Percentiles rank a stretch among this genome's conserved stretches.
Evolutionary conservation across 2,113 vertebrate genomes (phyloP).

Genomic region (Ctenodactylus gundi): DNA sequence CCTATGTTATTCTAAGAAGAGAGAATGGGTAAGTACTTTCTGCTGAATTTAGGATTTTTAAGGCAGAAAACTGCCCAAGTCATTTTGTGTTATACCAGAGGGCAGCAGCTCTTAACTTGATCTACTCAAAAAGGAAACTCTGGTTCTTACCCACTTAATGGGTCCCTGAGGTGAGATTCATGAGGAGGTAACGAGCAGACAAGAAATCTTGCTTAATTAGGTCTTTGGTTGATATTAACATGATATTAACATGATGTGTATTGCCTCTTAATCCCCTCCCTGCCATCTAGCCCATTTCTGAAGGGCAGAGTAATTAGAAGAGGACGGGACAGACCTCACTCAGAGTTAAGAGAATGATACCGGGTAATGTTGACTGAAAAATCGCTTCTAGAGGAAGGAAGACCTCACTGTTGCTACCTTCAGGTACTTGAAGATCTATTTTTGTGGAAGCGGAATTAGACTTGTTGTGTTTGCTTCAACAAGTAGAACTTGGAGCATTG

Average conservation of each 20-base stretch:
- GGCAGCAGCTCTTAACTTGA: slow-evolving; percentile 47
- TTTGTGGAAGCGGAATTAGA: background rate
- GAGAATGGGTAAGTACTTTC: background rate
- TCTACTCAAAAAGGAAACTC: slow-evolving; percentile 58
- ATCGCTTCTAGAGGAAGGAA: background rate
- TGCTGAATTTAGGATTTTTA: slow-evolving; percentile 20
- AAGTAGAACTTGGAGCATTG: background rate
- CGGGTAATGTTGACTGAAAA: slow-evolving; percentile 44
- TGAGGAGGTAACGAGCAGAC: slow-evolving; percentile 72
- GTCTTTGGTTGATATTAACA: slow-evolving; percentile 74
- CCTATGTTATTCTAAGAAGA: background rate
- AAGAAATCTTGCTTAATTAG: slow-evolving; percentile 76
- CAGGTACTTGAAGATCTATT: slow-evolving; percentile 7
- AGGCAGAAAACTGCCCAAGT: background rate
- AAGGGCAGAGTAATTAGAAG: slow-evolving; percentile 71
- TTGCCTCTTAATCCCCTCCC: slow-evolving; percentile 59
- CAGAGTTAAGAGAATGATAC: background rate
- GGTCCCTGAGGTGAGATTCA: slow-evolving; percentile 67
- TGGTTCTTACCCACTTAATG: slow-evolving; percentile 68
- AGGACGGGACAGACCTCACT: slow-evolving; percentile 52
- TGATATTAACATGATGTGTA: slow-evolving; percentile 68
- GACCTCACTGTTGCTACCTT: background rate
- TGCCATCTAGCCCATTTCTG: slow-evolving; percentile 57
- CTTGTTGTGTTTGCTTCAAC: background rate
- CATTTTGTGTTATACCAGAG: slow-evolving; percentile 25